phyloP scores from a whole-genome alignment of 2,113 vertebrate genomes.

The Entomyzon cyanotis region DNA sequence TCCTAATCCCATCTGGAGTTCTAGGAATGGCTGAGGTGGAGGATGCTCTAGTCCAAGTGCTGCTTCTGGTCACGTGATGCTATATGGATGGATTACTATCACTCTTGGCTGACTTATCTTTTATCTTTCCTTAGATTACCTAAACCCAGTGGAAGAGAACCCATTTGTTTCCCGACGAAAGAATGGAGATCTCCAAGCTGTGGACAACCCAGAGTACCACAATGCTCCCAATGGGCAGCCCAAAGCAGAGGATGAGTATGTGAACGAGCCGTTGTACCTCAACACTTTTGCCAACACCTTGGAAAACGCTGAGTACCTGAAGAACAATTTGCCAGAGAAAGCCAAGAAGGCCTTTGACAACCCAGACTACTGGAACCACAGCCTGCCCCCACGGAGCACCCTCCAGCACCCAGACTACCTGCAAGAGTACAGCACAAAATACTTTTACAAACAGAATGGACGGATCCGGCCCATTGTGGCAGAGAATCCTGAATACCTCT shows the following conservation, averaged over 20 bases:
- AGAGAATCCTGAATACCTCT: conserved; percentile 95
- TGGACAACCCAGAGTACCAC: conserved; percentile 95
- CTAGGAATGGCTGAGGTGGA: not conserved
- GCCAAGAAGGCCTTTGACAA: conserved; percentile 97
- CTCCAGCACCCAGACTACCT: conserved; percentile 89
- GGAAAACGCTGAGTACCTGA: conserved; percentile 82
- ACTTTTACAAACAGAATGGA: conserved; percentile 96
- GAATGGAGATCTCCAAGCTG: conserved; percentile 88
- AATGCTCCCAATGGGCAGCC: conserved; percentile 81
- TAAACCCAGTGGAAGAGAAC: conserved; percentile 95
- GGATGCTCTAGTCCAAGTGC: not conserved
- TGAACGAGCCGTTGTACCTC: conserved; percentile 92
- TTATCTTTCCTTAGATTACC: conserved; percentile 79
- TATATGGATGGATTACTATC: accelerated
- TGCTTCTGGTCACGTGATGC: not conserved
- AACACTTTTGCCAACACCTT: conserved; percentile 87
- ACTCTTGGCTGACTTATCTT: not conserved
- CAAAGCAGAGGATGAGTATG: conserved; percentile 90
- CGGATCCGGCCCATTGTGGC: conserved; percentile 89
- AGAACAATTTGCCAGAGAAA: conserved; percentile 88
- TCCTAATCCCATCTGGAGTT: not conserved
- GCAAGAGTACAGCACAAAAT: conserved; percentile 90
- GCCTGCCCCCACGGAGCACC: conserved; percentile 87
- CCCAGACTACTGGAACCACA: conserved; percentile 98
- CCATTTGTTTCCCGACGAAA: conserved; percentile 91